A percentile compares a stretch with the other conserved stretches of the same genome.
phyloP scores from a whole-genome alignment of 2,888 invertebrate genomes.

The Tipula helvola region DNA sequence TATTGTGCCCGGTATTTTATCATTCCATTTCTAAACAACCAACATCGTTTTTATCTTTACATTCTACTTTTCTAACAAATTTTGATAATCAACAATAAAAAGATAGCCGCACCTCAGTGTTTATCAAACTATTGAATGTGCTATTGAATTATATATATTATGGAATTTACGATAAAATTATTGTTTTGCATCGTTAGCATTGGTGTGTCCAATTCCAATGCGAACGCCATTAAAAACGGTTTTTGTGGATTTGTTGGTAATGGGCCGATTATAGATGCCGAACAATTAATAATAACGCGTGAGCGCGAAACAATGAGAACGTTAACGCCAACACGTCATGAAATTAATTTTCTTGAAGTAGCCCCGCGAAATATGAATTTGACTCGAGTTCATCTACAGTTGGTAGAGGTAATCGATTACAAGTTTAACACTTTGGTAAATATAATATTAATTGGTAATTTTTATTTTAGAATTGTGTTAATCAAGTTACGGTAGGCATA shows the following conservation, averaged over 20 bases:
- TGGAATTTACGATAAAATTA: not conserved
- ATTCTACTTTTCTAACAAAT: not conserved
- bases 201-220: not conserved
- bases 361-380: not conserved
- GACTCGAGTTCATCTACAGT: not conserved
- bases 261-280: not conserved
- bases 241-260: not conserved
- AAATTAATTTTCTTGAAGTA: not conserved
- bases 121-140: not conserved
- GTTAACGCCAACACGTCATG: not conserved
- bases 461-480: not conserved
- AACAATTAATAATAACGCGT: not conserved
- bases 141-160: not conserved
- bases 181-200: not conserved
- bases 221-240: not conserved
- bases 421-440: not conserved
- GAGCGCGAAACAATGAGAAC: not conserved
- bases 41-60: not conserved
- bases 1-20: not conserved
- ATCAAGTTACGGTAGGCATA: not conserved
- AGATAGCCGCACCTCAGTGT: not conserved
- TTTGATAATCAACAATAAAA: not conserved
- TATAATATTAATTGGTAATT: not conserved
- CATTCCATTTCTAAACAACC: not conserved
- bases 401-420: not conserved